Evolutionary conservation across 2,888 invertebrate genomes (phyloP).

Genomic region (Melanostoma mellinum): DNA sequence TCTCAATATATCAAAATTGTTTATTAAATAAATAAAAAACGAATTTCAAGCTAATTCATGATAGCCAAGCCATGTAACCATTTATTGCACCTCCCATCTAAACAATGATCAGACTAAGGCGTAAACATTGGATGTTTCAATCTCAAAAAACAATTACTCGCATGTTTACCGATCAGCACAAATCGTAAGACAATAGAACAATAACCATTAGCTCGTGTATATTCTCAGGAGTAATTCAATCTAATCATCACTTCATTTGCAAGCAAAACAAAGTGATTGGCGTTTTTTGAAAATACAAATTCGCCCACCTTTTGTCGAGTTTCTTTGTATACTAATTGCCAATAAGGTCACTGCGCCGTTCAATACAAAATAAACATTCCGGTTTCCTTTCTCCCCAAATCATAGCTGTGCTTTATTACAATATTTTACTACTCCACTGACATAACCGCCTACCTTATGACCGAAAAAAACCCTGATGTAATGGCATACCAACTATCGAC

Average conservation of each 20-base stretch:
- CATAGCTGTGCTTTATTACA: conserved; percentile 9
- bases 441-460: conserved; percentile 57
- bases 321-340: conserved; percentile 10
- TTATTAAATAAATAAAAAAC: too few species aligned
- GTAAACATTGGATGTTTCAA: too few species aligned
- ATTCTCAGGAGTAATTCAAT: background rate
- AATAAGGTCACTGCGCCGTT: conserved; percentile 51
- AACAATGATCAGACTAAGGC: too few species aligned
- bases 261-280: conserved; percentile 9
- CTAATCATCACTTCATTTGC: background rate
- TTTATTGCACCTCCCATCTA: too few species aligned
- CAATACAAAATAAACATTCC: conserved; percentile 4
- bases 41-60: too few species aligned
- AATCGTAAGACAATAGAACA: background rate
- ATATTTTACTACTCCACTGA: conserved; percentile 42
- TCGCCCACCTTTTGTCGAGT: conserved; percentile 1
- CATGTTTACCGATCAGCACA: background rate
- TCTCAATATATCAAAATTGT: too few species aligned
- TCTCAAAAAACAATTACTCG: too few species aligned
- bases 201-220: background rate
- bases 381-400: conserved; percentile 47
- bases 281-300: conserved; percentile 1
- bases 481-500: conserved; percentile 30
- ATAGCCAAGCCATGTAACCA: too few species aligned
- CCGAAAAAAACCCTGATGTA: conserved; percentile 48